Evolutionary conservation across 2,113 vertebrate genomes (phyloP).

Genomic region (Hyperoodon ampullatus): DNA sequence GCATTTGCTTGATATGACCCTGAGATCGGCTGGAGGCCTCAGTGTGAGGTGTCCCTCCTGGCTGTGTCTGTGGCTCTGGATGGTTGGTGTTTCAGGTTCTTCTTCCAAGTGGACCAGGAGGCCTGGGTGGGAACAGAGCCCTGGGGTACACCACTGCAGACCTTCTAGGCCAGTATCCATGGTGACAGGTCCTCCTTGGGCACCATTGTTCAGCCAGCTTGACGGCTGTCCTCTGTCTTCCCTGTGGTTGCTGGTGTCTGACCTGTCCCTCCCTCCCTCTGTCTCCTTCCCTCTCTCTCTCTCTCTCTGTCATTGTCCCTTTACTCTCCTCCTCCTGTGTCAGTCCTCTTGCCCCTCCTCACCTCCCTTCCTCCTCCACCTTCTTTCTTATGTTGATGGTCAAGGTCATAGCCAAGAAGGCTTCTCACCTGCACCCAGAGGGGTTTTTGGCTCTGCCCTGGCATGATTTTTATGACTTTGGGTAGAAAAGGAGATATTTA

Average conservation of each 20-base stretch:
- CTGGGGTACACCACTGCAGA: neutral
- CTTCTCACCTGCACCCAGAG: neutral
- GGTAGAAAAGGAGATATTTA: neutral
- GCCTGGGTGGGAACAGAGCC: neutral
- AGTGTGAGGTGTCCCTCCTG: accelerated
- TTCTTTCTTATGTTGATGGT: neutral
- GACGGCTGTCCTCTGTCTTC: neutral
- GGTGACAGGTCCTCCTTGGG: neutral
- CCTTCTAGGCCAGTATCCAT: neutral
- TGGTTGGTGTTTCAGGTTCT: neutral
- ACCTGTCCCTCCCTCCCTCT: neutral
- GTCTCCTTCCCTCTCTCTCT: neutral
- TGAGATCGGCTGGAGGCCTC: neutral
- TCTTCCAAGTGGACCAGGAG: neutral
- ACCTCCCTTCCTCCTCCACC: neutral
- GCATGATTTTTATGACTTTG: neutral
- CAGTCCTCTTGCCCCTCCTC: accelerated
- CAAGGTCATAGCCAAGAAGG: neutral
- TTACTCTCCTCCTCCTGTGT: neutral
- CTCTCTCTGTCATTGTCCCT: neutral
- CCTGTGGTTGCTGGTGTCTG: neutral
- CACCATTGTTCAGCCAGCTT: accelerated
- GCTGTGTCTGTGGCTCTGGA: neutral
- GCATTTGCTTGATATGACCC: neutral
- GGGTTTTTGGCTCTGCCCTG: neutral